A percentile compares a stretch with the other conserved stretches of the same genome.
phyloP scores from a whole-genome alignment of 2,113 vertebrate genomes.

The Myotis davidii region DNA sequence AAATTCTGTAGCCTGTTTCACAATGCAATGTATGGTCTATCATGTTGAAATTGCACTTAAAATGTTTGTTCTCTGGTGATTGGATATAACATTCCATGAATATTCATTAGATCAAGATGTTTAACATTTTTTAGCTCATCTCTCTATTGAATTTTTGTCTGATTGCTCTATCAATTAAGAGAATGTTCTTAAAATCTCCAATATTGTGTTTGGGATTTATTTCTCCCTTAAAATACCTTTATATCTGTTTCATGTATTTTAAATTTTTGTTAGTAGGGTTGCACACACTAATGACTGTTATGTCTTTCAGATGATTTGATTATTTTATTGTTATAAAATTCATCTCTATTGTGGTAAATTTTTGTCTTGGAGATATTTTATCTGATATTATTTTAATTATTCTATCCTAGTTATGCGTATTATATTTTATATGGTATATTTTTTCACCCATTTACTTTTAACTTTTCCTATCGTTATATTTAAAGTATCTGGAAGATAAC shows the following conservation, averaged over 20 bases:
- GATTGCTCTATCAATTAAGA: background rate
- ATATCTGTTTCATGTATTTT: background rate
- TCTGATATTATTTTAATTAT: background rate
- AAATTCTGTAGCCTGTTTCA: background rate
- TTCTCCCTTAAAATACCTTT: background rate
- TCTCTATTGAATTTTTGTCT: background rate
- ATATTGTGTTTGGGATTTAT: background rate
- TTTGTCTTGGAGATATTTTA: background rate
- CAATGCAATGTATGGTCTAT: background rate
- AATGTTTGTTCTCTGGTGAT: background rate
- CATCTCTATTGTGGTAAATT: background rate
- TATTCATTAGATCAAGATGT: background rate
- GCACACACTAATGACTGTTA: background rate
- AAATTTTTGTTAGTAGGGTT: background rate
- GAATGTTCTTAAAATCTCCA: background rate
- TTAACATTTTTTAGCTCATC: background rate
- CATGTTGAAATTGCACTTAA: background rate
- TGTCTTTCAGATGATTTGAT: background rate
- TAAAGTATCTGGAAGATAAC: background rate
- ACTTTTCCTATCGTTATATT: background rate
- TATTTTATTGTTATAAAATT: background rate
- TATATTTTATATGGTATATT: background rate
- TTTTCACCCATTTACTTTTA: background rate
- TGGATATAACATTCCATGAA: background rate
- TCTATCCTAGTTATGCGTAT: background rate